Evolutionary conservation across 2,113 vertebrate genomes (phyloP).

Genomic region (Neoarius graeffei): DNA sequence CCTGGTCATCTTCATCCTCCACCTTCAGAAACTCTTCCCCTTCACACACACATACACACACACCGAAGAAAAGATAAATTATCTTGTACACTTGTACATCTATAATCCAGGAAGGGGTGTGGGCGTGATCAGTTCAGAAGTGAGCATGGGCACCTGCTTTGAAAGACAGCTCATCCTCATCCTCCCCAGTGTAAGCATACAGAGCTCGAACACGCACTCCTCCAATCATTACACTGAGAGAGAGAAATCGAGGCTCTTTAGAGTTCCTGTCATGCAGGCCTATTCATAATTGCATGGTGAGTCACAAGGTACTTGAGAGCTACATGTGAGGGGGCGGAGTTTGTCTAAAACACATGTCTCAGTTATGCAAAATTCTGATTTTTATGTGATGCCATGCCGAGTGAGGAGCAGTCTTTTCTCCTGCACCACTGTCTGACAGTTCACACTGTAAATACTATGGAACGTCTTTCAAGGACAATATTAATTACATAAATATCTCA

Average conservation of each 20-base stretch:
- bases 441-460: background rate
- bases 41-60: conserved; percentile 45
- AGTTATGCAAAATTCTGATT: background rate
- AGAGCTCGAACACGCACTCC: conserved; percentile 76
- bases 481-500: background rate
- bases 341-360: background rate
- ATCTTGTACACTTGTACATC: background rate
- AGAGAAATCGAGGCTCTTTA: background rate
- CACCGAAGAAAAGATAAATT: background rate
- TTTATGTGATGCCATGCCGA: background rate
- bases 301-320: background rate
- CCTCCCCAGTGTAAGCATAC: conserved; percentile 74
- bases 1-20: conserved; percentile 84
- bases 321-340: background rate
- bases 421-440: too few relatives aligned
- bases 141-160: conserved; percentile 70
- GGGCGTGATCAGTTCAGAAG: background rate
- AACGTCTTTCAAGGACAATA: background rate
- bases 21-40: conserved; percentile 81
- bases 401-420: too few relatives aligned
- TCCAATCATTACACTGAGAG: conserved; percentile 74
- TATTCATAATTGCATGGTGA: background rate
- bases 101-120: background rate
- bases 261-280: background rate
- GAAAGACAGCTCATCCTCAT: conserved; percentile 76